phyloP scores from a whole-genome alignment of 2,113 vertebrate genomes.

The Takifugu flavidus region DNA sequence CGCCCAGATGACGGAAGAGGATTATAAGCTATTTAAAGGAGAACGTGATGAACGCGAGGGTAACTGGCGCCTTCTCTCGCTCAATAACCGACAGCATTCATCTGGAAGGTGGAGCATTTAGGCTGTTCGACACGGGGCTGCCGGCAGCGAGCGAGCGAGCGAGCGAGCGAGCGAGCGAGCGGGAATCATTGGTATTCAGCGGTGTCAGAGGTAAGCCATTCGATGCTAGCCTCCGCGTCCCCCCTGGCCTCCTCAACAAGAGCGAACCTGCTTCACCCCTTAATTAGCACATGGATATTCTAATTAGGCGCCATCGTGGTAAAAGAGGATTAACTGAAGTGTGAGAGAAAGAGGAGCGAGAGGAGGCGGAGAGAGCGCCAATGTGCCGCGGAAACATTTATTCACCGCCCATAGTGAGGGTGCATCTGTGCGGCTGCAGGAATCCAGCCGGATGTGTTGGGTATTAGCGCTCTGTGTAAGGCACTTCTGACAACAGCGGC shows the following conservation, averaged over 20 bases:
- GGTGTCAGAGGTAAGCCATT: constrained; percentile 71
- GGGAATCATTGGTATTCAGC: constrained; percentile 68
- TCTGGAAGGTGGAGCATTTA: no score
- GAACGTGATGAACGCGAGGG: no score
- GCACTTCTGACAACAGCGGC: no score
- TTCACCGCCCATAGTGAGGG: not conserved
- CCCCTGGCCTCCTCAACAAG: constrained; percentile 68
- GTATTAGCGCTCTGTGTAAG: no score
- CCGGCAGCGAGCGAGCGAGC: constrained; percentile 16
- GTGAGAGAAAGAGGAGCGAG: constrained; percentile 34
- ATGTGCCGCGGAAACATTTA: not conserved
- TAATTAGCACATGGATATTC: constrained; percentile 87
- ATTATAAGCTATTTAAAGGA: no score
- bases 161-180: constrained; percentile 10
- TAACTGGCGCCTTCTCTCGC: no score
- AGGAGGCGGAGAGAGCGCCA: constrained; percentile 2
- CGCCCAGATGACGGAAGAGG: no score
- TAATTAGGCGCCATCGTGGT: constrained; percentile 76
- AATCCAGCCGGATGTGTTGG: no score
- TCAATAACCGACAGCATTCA: no score
- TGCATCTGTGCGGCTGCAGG: no score
- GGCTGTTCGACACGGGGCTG: constrained; percentile 8
- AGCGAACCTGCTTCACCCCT: constrained; percentile 74
- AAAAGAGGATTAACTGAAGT: constrained; percentile 72
- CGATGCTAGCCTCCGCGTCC: constrained; percentile 64